Base-by-base conservation (phyloP, 2,797 vertebrate species). In the Acanthornis magna region DNA sequence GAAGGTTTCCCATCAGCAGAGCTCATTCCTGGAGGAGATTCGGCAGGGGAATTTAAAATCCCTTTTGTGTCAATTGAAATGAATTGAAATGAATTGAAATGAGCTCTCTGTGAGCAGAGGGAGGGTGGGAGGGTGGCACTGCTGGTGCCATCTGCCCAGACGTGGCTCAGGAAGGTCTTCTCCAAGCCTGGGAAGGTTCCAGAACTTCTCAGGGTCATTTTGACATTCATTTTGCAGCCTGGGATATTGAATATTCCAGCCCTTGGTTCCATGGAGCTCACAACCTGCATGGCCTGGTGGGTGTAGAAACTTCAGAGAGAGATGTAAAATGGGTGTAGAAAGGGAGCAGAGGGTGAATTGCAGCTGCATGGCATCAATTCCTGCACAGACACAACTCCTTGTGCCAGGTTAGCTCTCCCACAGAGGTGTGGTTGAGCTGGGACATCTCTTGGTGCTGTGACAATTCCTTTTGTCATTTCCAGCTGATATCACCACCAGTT, bases 401-500 rank as follows among this genome's bases (percentile, higher is more conserved):
- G 43, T 40, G 51, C n/a, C 42, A 51, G 36, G 4, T 11, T 36
- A 38, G 9, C 32, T 19, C 26, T 65, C 29, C 38, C 50, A 45
- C 19, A 25, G 57, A 47, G 21, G 4, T 29, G 6, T 6, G 20
- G 40, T 8, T 30, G n/a, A 55, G 29, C 3, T 15, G 42, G 27
- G n/a, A 58, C 3, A 7, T 15, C 15, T 83, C 88, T 81, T 32
- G 78, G 27, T 40, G 58, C 58, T 5, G 5, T 62, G 58, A 20
- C 43, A 30, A 84, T 43, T 29, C 14, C 60, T 60, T 21, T 60
- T 2, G n/a, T 47, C 1, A 15, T 96, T 96, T 18, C 63, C 66
- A 98, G 98, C 97, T n/a, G 97, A 98, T 72, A 83, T 97, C 63
- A 20, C 96, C 89, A 97, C 98, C 94, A 97, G 97, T 79, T 98